Base-by-base conservation (phyloP, 2,113 vertebrate genomes). In the Hemiscyllium ocellatum region DNA sequence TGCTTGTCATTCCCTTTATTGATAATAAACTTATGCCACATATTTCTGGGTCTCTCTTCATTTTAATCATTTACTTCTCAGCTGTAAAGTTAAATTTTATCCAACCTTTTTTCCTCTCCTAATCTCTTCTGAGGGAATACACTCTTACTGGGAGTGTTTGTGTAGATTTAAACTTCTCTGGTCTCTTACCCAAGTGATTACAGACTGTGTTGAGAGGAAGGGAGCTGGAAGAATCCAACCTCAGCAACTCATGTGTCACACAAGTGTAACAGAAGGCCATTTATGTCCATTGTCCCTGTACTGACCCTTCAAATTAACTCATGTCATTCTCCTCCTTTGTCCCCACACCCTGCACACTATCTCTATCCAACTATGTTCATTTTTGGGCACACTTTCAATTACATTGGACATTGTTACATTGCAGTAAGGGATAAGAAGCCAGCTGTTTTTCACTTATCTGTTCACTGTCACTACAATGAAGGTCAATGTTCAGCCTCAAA, bases 11-110 rank as follows among this genome's bases (percentile, higher is more conserved):
- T 72, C 52, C 68, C 19, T 95, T 95, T 95, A 95, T 47, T 76
- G 94, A 72, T 61, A 95, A 95, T 94, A 94, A 94, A 95, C 42
- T 42, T 29, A 70, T 95, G 94, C 94, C 94, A 95, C 72, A 95
- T 26, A 5, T 72, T 76, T 95, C 26, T 26, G 19, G 42, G 52
- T 1, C 0, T 95, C 22, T 72, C 94, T 70, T 50, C 20, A 42
- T 17, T 52, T 26, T 52, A 52, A 52, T 95, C 47, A 33, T 95
- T 72, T 94, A 22, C 42, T 5, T 50, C 70, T 15, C 94, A 29
- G 68, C 7, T 29, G 37, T 13, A 72, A 26, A 26, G 87, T 90
- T 15, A 90, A 19, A 19, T 56, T 72, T n/a, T 22, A 56, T 52
- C 20, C 47, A 90, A 90, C 15, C 15, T 29, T 61, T 7, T 6